phyloP scores from a whole-genome alignment of 1,140 invertebrate species.

The Drosophila willistoni region DNA sequence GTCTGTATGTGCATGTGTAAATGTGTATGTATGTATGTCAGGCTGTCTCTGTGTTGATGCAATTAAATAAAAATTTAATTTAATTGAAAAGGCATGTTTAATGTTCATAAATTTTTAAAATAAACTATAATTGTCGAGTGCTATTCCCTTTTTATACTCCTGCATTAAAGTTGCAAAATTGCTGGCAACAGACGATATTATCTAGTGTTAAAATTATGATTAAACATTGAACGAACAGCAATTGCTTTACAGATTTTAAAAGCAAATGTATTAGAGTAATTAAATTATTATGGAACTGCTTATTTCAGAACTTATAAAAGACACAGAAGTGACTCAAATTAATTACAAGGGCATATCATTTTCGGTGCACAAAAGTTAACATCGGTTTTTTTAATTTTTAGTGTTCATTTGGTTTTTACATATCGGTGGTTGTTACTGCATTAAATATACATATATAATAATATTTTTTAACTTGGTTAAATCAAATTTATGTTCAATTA shows the following conservation, averaged over 20 bases:
- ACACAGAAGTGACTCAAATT: background rate
- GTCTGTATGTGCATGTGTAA: background rate
- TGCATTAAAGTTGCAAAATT: background rate
- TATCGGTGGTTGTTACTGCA: slow-evolving; percentile 67
- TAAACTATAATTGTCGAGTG: slow-evolving; percentile 58
- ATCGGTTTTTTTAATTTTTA: background rate
- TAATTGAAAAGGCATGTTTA: slow-evolving; percentile 57
- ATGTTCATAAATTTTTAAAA: slow-evolving; percentile 55
- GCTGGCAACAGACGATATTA: background rate
- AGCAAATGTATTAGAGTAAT: too few species aligned
- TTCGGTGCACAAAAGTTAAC: background rate
- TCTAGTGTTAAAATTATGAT: background rate
- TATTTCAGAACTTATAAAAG: background rate
- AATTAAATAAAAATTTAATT: slow-evolving; percentile 51
- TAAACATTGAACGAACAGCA: background rate
- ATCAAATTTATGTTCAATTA: slow-evolving; percentile 9
- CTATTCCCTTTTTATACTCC: slow-evolving; percentile 15
- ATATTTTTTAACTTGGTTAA: slow-evolving; percentile 15
- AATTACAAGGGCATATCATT: background rate
- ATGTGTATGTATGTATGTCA: slow-evolving; percentile 1
- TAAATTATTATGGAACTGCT: too few species aligned
- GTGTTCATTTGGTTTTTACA: slow-evolving; percentile 37
- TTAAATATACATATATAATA: slow-evolving; percentile 28
- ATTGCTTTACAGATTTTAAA: too few species aligned
- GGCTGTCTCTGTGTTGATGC: slow-evolving; percentile 16